Evolutionary conservation across 37 sponge, comb jelly and placozoan genomes (phyloP).

Genomic region (Tethya wilhelma): DNA sequence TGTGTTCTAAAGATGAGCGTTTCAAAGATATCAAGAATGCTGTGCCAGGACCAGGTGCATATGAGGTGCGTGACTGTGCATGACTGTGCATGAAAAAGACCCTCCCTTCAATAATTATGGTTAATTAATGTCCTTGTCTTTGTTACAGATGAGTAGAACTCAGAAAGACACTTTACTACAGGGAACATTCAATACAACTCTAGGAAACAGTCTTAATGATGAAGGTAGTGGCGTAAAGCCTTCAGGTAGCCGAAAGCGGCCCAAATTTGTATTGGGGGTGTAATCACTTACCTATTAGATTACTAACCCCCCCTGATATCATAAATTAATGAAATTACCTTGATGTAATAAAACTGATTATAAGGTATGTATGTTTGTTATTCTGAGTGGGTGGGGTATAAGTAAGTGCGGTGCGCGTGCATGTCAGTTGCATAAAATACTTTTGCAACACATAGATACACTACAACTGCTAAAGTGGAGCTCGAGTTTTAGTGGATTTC

Average conservation of each 20-base stretch:
- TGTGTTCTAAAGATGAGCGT: slow-evolving; percentile 47
- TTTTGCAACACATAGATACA: no score
- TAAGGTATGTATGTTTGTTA: no score
- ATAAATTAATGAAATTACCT: neutral
- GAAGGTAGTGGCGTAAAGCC: neutral
- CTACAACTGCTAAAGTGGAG: no score
- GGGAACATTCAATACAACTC: slow-evolving; percentile 88
- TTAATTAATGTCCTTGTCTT: neutral
- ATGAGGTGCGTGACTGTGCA: slow-evolving; percentile 21
- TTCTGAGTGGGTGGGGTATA: no score
- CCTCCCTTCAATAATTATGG: neutral
- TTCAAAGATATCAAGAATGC: slow-evolving; percentile 44
- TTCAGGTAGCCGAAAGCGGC: neutral
- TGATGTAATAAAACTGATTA: no score
- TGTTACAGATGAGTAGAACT: slow-evolving; percentile 51
- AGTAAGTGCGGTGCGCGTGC: no score
- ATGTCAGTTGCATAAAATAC: no score
- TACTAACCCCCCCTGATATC: neutral
- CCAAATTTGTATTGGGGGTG: neutral
- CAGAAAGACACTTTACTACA: slow-evolving; percentile 68
- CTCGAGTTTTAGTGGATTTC: no score
- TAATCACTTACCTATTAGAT: neutral
- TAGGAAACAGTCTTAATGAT: slow-evolving; percentile 65
- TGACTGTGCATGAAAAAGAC: neutral
- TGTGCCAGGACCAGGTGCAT: slow-evolving; percentile 84